Base-by-base conservation (phyloP, 2,113 vertebrate genomes). In the Sisor rabdophorus region DNA sequence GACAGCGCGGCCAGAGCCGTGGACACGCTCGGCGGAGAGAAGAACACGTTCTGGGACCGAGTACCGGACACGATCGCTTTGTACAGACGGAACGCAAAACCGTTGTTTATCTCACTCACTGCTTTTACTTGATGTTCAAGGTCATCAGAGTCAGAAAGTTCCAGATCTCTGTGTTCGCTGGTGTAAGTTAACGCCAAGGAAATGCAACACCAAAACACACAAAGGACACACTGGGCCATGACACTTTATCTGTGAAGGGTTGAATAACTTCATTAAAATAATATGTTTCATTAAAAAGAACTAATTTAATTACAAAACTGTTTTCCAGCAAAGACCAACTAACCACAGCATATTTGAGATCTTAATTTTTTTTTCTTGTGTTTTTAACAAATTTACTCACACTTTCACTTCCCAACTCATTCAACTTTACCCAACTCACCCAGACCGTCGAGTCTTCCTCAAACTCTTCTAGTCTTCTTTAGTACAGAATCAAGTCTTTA, bases 1-100 rank as follows among this genome's bases (percentile, higher is more conserved):
- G 88, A 88, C 73, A 94, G 81, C 44, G 90, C 88, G 47, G 89
- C 88, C 85, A 95, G 90, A 56, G 87, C 86, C 4, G 82, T 59
- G 26, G 90, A 93, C 79, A 91, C 86, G 48, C 92, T 92, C 13
- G 80, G 44, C 2, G 94, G 92, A 50, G 93, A 95, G 85, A 88
- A 94, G 83, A 95, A 92, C 75, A 93, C 80, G n/a, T 95, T 95
- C 76, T 86, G 84, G 60, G 84, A 80, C 53, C 81, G 76, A 13
- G 76, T 80, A 32, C 80, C 77, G 0, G 84, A n/a, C 11, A 85
- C 84, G n/a, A 94, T 58, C 4, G 83, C 80, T 56, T 81, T 86
- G 86, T 93, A 94, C 47, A 94, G 83, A 4, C 61, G 60, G 80
- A 90, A 91, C 75, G 87, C 87, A 81, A 92, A 93, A 16, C 87